Base-by-base conservation (phyloP, 2,888 invertebrate species). In the Beris chalybata region DNA sequence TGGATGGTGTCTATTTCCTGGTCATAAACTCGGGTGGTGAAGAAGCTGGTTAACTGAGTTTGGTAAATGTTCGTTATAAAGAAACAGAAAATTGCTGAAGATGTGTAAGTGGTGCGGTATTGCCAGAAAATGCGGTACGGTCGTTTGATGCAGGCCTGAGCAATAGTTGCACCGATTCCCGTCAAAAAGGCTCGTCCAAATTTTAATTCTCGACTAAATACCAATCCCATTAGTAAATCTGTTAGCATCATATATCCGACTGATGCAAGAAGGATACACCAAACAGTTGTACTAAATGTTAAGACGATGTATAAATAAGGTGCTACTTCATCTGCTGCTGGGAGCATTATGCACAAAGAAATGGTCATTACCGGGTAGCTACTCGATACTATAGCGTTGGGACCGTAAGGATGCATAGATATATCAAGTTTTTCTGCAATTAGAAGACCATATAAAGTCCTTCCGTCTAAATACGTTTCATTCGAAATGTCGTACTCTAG, bases 21-120 rank as follows among this genome's bases (percentile, higher is more conserved):
- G 11, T 45, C 58, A 12, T 58, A 58, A 5, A 45, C 30, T 12
- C 30, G 44, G 44, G 58, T 58, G 4, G 47, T 58, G 29, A 45
- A 58, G 31, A 58, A 58, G n/a, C 58, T 58, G 4, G 30, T 47
- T 12, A 58, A 30, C 29, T 12, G 11, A 3, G 58, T 45, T 30
- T 58, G 58, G n/a, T 58, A 58, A 5, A 58, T 11, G 30, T 31
- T 58, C 30, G 29, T 58, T 1, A 58, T 45, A 29, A 58, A 45
- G 30, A 58, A 11, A 12, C 45, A 22, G 12, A 58, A 47, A 29
- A 58, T 12, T 12, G 47, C 29, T 3, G 29, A 6, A 12, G 12
- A 29, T 4, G 45, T 29, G 47, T 29, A 58, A 30, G 45, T 47
- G 2, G 30, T 7, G 1, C 45, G 15, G 29, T 22, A n/a, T 9